Conservation (phyloP, 1,140 invertebrate genomes). For the Lineus longissimus region DNA sequence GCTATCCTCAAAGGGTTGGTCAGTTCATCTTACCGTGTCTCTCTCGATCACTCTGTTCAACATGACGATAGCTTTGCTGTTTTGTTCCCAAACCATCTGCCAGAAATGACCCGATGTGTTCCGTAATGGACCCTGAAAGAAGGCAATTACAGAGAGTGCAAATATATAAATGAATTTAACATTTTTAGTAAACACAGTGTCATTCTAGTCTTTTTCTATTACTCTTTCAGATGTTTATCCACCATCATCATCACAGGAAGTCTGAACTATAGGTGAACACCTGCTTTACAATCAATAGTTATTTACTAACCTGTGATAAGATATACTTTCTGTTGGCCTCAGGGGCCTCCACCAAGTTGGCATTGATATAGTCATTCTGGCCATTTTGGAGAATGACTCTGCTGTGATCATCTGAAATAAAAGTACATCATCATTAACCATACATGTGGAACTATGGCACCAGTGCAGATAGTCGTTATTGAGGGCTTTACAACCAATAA, state of each 20-base stretch:
- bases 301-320: slow-evolving; percentile 64
- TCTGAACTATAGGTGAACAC: too few relatives aligned
- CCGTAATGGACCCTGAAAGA: slow-evolving; percentile 81
- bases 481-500: background rate
- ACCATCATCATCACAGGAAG: too few relatives aligned
- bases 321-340: slow-evolving; percentile 82
- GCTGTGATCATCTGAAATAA: slow-evolving; percentile 67
- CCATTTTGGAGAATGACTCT: slow-evolving; percentile 72
- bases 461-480: background rate
- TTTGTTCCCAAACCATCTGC: slow-evolving; percentile 97
- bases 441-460: background rate
- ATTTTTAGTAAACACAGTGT: background rate
- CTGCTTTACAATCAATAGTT: too few relatives aligned
- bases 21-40: slow-evolving; percentile 54
- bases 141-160: too few relatives aligned
- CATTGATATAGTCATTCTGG: slow-evolving; percentile 87
- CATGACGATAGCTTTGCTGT: slow-evolving; percentile 86
- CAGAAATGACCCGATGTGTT: slow-evolving; percentile 89
- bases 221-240: background rate
- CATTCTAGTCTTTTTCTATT: background rate
- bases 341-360: slow-evolving; percentile 79
- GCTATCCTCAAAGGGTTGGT: background rate
- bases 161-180: background rate
- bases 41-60: slow-evolving; percentile 93
- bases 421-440: too few relatives aligned